Percentiles rank a stretch among this genome's conserved stretches.
Conservation (phyloP, 2,113 vertebrate genomes). For the Pedionomus torquatus region DNA sequence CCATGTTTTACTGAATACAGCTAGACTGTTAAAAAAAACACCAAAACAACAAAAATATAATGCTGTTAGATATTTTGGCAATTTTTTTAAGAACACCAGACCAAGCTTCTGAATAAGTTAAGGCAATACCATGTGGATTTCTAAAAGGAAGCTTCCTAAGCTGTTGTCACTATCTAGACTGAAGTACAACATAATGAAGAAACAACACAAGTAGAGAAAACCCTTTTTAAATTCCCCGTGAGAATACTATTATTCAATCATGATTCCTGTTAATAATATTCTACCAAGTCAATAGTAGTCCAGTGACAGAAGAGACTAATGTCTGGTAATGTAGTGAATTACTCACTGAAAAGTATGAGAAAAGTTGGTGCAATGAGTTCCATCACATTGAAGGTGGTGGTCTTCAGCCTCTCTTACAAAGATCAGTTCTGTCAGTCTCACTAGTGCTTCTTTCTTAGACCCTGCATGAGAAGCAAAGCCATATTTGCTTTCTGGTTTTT, state of each 20-base stretch:
- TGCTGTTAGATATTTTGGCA: neutral
- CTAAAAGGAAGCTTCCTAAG: neutral
- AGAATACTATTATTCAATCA: neutral
- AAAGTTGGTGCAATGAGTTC: neutral
- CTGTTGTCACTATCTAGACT: neutral
- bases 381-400: neutral
- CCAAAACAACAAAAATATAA: neutral
- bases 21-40: neutral
- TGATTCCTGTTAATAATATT: neutral
- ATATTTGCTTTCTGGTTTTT: neutral
- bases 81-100: neutral
- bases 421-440: neutral
- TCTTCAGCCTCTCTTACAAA: neutral
- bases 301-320: neutral
- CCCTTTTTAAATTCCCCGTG: neutral
- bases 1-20: neutral
- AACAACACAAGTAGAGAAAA: neutral
- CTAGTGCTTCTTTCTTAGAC: slow-evolving; percentile 4
- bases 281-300: neutral
- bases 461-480: neutral
- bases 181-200: neutral
- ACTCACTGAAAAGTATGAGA: neutral
- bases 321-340: neutral
- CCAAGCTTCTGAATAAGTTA: neutral
- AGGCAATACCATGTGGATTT: neutral